Evolutionary conservation across 1,140 invertebrate genomes (phyloP), one percentile per base, ranked within the genome.

Genomic region (Aethina tumida): DNA sequence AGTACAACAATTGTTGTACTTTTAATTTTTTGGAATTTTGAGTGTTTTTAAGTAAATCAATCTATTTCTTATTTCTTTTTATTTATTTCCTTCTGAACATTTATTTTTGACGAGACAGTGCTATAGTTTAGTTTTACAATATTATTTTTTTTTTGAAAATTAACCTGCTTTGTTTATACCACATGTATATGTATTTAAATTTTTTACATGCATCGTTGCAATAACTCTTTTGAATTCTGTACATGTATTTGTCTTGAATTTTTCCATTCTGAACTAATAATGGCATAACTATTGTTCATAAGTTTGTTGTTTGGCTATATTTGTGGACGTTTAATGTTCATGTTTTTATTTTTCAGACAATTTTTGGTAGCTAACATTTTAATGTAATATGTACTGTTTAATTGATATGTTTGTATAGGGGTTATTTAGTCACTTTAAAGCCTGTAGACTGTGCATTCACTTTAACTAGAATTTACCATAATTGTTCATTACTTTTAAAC

Each of bases 351-450:
- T 45, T 47, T 43, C 33, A 34, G 41, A 29, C n/a, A n/a, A n/a
- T 44, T 39, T 32, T 38, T 48, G 46, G 46, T 48, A 48, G 41
- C 41, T 48, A 43, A 45, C 35, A 41, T 39, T 37, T 35, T 35
- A 35, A n/a, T 35, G 26, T 34, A 42, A 42, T 35, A 33, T 18
- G n/a, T n/a, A n/a, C n/a, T 35, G 36, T 42, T 42, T 36, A 15
- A 32, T 43, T 35, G 30, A 17, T 20, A 12, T 34, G 32, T 26
- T 37, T 43, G 24, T 41, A 47, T 41, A 37, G 42, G 36, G 50
- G 41, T 50, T 46, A n/a, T n/a, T 34, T 45, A 36, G 38, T 43
- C 47, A 43, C 44, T 39, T 47, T 35, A 47, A 52, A 49, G 49
- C 52, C 47, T 45, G 41, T 52, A 49, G 52, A 52, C 32, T 47